Evolutionary conservation across 2,113 vertebrate genomes (phyloP).

Genomic region (Brachirus orientalis): DNA sequence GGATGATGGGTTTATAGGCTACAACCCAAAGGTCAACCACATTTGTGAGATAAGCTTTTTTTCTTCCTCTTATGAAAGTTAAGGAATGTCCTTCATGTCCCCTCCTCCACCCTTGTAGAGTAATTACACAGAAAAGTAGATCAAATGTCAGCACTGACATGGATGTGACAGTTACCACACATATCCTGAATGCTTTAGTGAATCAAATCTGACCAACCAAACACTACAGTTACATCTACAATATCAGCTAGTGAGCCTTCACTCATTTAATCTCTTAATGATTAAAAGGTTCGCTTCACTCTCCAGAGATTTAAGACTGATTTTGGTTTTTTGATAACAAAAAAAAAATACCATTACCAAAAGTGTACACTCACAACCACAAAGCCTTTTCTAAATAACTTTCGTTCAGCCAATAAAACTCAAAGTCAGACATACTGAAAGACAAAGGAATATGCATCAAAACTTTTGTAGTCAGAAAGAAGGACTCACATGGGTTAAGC

Average conservation of each 20-base stretch:
- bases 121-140: slow-evolving; percentile 45
- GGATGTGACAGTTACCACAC: not conserved
- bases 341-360: slow-evolving; percentile 1
- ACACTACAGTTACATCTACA: slow-evolving; percentile 6
- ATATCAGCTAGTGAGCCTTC: not conserved
- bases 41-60: slow-evolving; percentile 45
- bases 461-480: slow-evolving; percentile 16
- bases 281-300: not conserved
- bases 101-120: slow-evolving; percentile 33
- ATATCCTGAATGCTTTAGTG: not conserved
- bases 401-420: too few species aligned
- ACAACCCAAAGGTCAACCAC: slow-evolving; percentile 62
- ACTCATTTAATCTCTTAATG: not conserved
- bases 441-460: not conserved
- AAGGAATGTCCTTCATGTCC: slow-evolving; percentile 35
- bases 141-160: slow-evolving; percentile 34
- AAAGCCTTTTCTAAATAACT: slow-evolving; percentile 12
- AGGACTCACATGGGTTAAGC: slow-evolving; percentile 21
- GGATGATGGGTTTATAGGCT: slow-evolving; percentile 47
- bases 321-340: too few species aligned
- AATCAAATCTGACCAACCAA: not conserved
- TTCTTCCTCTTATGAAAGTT: slow-evolving; percentile 27
- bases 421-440: too few species aligned
- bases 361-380: not conserved
- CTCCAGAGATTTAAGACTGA: not conserved